Evolutionary conservation across 1,140 invertebrate species (phyloP), one percentile per base, ranked within the genome.

Genomic region (Diploscapter pachys): DNA sequence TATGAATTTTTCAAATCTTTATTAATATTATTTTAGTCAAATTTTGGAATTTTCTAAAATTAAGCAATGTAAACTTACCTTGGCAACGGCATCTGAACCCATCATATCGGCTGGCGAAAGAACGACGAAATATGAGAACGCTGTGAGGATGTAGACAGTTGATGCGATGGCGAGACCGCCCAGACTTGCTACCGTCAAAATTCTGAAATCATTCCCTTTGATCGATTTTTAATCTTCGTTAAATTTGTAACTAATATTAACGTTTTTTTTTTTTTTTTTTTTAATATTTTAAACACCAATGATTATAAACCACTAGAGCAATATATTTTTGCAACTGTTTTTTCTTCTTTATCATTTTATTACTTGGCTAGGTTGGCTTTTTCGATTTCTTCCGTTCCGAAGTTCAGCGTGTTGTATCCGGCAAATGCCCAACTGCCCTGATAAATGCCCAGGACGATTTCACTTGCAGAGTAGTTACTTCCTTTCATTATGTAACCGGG

Each of bases 381-480:
- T 31, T 74, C 65, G 50, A 74, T 64, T 8, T 74, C 73, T 11
- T 74, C 73, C 1, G 73, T 57, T 69, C 73, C 73, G 56, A 69
- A 74, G 56, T 74, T 74, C 56, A 74, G n/a, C 8, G 73, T 74
- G 1, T 65, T 74, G 13, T 62, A 74, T 51, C 73, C 73, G 48
- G 65, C 73, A 31, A 64, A 74, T 5, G 73, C 73, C 73, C 73
- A 74, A 51, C 64, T 74, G 6, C 73, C 73, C 54, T 74, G 73
- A 63, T 74, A 74, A 62, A 74, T 74, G 0, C 65, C 73, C 66
- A 74, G 48, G 13, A 65, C 73, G 63, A 74, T 74, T 4, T 65
- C 56, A 13, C 63, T 57, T n/a, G 73, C 69, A 3, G 64, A 66
- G 65, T 67, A 74, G 50, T 74, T 48, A 52, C 11, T 55, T n/a